These are phyloP conservation scores for Incurvaria masculella DNA, from an alignment of 2,888 invertebrate species.

Conservation along the genomic window DNA sequence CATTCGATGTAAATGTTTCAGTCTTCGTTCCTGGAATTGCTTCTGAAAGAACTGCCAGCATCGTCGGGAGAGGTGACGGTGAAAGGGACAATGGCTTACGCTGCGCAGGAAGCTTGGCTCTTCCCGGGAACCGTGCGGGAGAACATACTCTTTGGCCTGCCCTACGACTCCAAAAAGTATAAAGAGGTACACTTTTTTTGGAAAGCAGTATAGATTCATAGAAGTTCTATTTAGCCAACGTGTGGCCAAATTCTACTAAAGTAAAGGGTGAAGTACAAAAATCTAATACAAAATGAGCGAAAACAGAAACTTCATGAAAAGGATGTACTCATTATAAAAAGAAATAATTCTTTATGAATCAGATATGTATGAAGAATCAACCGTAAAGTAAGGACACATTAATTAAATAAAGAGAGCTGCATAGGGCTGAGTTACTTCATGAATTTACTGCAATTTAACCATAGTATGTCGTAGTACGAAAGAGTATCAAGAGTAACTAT, in stretches of 20 bases:
- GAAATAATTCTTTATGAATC: slow-evolving; percentile 9
- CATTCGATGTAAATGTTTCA: slow-evolving; percentile 29
- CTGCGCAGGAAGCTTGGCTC: slow-evolving; percentile 84
- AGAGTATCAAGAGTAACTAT: neutral
- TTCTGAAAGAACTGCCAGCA: slow-evolving; percentile 68
- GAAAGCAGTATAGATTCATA: slow-evolving; percentile 3
- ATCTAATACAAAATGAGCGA: too few relatives aligned
- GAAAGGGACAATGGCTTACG: slow-evolving; percentile 66
- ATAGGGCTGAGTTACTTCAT: neutral
- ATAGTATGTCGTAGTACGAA: neutral
- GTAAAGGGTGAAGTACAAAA: too few relatives aligned
- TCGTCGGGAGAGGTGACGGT: slow-evolving; percentile 57
- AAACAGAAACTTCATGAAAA: too few relatives aligned
- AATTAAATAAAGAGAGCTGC: neutral
- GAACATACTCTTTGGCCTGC: slow-evolving; percentile 78
- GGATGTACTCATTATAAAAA: too few relatives aligned
- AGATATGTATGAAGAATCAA: slow-evolving; percentile 4
- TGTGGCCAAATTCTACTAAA: too few relatives aligned
- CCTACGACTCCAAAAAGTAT: slow-evolving; percentile 61
- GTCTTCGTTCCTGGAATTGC: slow-evolving; percentile 62
- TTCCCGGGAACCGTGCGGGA: slow-evolving; percentile 73
- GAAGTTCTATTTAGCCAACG: neutral
- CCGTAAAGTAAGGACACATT: slow-evolving; percentile 1
- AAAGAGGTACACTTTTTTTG: slow-evolving; percentile 38
- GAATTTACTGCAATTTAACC: neutral